phyloP scores from a whole-genome alignment of 1,140 invertebrate species.

The Phymorhynchus buccinoides region DNA sequence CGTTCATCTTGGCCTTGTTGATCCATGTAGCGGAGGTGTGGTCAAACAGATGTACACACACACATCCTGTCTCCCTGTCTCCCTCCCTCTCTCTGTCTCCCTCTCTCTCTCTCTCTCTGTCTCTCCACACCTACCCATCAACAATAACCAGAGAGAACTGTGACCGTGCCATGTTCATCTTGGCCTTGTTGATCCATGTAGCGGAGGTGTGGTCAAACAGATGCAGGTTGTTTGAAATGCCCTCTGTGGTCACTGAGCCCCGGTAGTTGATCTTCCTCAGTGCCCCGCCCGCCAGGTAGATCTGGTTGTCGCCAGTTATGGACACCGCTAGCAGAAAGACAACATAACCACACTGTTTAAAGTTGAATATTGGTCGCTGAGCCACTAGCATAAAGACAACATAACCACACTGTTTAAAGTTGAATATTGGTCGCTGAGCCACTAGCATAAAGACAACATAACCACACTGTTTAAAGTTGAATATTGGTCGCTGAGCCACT shows the following conservation, averaged over 20 bases:
- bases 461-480: too few relatives aligned
- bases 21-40: conserved; percentile 59
- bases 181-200: conserved; percentile 64
- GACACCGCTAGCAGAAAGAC: conserved; percentile 58
- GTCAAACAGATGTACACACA: conserved; percentile 62
- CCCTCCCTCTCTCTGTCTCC: too few relatives aligned
- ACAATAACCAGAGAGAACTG: conserved; percentile 69
- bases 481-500: too few relatives aligned
- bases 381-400: too few relatives aligned
- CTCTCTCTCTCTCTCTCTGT: conserved; percentile 58
- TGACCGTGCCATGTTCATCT: conserved; percentile 65
- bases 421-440: too few relatives aligned
- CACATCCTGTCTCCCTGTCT: too few relatives aligned
- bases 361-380: too few relatives aligned
- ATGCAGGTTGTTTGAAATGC: conserved; percentile 65
- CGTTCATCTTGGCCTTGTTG: conserved; percentile 62
- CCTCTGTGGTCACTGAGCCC: conserved; percentile 68
- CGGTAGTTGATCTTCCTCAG: conserved; percentile 70
- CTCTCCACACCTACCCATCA: conserved; percentile 64
- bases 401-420: too few relatives aligned
- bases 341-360: neutral
- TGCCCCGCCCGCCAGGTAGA: conserved; percentile 77
- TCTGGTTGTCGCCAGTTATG: conserved; percentile 74
- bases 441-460: too few relatives aligned
- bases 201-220: conserved; percentile 65